Base-by-base conservation (phyloP, 2,113 vertebrate genomes). In the Gasterosteus nipponicus region DNA sequence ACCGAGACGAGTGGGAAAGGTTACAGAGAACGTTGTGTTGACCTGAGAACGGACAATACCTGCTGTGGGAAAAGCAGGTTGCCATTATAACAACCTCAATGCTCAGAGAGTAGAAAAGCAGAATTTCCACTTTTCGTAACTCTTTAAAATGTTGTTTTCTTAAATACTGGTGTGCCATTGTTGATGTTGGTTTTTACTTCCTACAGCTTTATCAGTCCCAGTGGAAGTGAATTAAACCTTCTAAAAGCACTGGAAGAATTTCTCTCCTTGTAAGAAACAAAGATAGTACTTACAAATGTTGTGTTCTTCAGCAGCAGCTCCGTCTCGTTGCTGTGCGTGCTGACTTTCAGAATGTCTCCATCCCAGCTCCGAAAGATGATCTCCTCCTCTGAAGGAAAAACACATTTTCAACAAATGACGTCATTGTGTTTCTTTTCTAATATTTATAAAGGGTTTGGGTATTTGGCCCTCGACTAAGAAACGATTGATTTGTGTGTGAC, bases 301-400 rank as follows among this genome's bases (percentile, higher is more conserved):
- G 89, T 86, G 86, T 94, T 94, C 58, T 90, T 93, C 81, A 94
- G 73, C 49, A 94, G 84, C n/a, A 93, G 63, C 6, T 90, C 76
- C 0, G 89, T 93, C 70, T 93, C 76, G 29, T 93, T 92, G 68
- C 11, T 88, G n/a, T 73, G 29, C 2, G 64, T 60, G 51, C 89
- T 84, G 38, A 73, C 18, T 73, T 87, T 94, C 74, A 93, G 42
- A 16, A 94, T 67, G 11, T 93, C 86, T 54, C 94, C 91, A 0
- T 93, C 89, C 91, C 89, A 92, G 67, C 58, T 91, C 44, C 56
- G 89, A 68, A 89, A 93, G 73, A 94, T 62, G 31, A 94, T 60
- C 56, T 91, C 91, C 18, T 86, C 76, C 29, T 75, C 94, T 94
- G 7, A 41, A 87, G 31, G 73, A 0, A 78, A 51, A 56, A 6